Base-by-base conservation (phyloP, 2,113 vertebrate species). In the Hystrix brachyura region DNA sequence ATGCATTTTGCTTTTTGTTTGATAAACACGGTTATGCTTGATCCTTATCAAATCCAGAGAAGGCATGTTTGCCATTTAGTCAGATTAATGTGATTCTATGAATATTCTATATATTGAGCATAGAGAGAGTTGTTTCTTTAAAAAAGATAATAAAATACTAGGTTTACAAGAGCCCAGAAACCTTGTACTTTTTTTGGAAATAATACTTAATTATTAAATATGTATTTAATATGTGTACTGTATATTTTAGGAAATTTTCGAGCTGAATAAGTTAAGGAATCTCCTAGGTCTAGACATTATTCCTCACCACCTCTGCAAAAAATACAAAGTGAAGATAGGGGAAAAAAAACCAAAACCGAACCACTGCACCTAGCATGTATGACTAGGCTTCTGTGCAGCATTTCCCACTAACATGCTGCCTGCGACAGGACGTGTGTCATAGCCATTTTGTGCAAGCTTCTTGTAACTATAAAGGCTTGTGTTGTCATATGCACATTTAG, bases 401-500 rank as follows among this genome's bases (percentile, higher is more conserved):
- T 74, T 94, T 92, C 72, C n/a, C 10, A 69, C 19, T 80, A 23
- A 46, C 55, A 74, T 60, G 65, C 67, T 95, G 17, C 34, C n/a
- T 51, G 29, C 10, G 27, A 88, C 53, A 34, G 3, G 60, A 67
- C 72, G 74, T 69, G 27, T 91, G 87, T 93, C 97, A 98, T 11
- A 97, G 95, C 53, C 55, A 91, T 96, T 98, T 98, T 97, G 94
- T 93, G 90, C 78, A 92, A 18, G 43, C 93, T 91, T 98, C 94
- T 95, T 86, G 93, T 94, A 95, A 92, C 51, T 97, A 72, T 76
- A 98, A 97, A 98, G 94, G 2, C 79, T 92, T 87, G 38, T 98
- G 93, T 97, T 98, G 98, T 98, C 97, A 97, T 97, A 92, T 97
- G 91, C 93, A 96, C 97, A 98, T 98, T 99, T 98, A 98, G 90